These are phyloP conservation scores for Anguilla pacifica DNA, from an alignment of 2,797 vertebrate genomes.

Conservation along the genomic window DNA sequence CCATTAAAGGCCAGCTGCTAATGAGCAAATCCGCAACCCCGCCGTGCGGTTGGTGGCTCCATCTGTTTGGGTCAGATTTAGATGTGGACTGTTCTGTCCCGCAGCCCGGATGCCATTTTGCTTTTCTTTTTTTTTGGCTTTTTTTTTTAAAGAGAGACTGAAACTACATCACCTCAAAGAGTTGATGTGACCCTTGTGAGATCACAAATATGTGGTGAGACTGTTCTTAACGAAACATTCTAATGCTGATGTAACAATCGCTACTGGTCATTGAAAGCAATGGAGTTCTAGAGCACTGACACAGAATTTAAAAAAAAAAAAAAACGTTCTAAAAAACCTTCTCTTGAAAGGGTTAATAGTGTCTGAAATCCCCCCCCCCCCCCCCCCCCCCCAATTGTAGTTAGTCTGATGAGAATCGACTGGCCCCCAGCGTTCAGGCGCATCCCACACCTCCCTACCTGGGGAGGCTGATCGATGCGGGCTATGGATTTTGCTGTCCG, in stretches of 20 bases:
- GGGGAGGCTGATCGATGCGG: slow-evolving; percentile 47
- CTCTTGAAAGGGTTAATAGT: slow-evolving; percentile 17
- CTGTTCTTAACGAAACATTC: no score
- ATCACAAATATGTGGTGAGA: no score
- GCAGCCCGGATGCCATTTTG: neutral
- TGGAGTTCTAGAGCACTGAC: no score
- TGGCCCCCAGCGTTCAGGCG: slow-evolving; percentile 39
- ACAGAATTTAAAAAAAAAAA: no score
- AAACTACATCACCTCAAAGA: slow-evolving; percentile 33
- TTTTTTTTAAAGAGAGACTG: slow-evolving; percentile 25
- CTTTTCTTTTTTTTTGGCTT: neutral
- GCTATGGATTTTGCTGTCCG: slow-evolving; percentile 41
- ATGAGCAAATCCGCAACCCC: neutral
- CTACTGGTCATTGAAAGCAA: no score
- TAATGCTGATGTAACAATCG: no score
- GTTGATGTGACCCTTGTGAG: neutral
- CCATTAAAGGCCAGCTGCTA: neutral
- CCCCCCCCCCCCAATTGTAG: slow-evolving; percentile 31
- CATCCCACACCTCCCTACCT: slow-evolving; percentile 36
- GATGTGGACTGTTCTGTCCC: neutral
- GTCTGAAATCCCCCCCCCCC: slow-evolving; percentile 21
- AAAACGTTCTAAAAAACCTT: no score
- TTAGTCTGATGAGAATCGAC: slow-evolving; percentile 40
- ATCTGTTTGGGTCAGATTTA: neutral
- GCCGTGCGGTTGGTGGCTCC: neutral